These are phyloP conservation scores for Bolinopsis microptera DNA, from an alignment of 37 sponge, comb jelly and placozoan species.

Conservation along the genomic window DNA sequence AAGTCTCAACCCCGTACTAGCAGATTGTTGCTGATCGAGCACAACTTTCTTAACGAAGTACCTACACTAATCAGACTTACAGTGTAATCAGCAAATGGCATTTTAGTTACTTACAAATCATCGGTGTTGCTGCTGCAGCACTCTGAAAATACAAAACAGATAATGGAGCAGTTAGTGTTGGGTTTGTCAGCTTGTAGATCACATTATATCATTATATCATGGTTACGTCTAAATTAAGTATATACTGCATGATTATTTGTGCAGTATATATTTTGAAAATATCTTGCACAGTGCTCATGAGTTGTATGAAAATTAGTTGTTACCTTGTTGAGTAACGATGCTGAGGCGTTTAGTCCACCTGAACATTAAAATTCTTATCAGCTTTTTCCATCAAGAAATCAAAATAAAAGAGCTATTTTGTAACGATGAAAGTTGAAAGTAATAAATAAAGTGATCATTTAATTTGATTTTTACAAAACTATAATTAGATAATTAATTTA, in stretches of 20 bases:
- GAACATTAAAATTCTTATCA: neutral
- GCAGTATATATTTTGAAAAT: too few species aligned
- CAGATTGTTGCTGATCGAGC: neutral
- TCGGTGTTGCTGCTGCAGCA: neutral
- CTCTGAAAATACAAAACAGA: neutral
- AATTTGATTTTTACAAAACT: too few species aligned
- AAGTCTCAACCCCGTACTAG: neutral
- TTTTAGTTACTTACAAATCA: neutral
- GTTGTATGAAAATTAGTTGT: too few species aligned
- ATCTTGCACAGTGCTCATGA: too few species aligned
- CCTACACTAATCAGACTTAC: neutral
- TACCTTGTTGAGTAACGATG: neutral
- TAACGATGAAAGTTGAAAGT: too few species aligned
- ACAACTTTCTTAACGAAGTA: neutral
- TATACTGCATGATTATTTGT: too few species aligned
- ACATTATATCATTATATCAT: too few species aligned
- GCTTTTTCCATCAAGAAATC: too few species aligned
- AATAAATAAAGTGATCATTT: too few species aligned
- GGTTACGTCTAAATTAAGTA: too few species aligned
- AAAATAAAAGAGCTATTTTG: too few species aligned
- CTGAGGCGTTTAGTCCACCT: neutral
- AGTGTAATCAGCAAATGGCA: neutral
- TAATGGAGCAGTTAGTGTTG: neutral
- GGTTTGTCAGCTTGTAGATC: too few species aligned
- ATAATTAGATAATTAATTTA: neutral